Base-by-base conservation (phyloP, 1,140 invertebrate genomes). In the Lanistes nyassanus region DNA sequence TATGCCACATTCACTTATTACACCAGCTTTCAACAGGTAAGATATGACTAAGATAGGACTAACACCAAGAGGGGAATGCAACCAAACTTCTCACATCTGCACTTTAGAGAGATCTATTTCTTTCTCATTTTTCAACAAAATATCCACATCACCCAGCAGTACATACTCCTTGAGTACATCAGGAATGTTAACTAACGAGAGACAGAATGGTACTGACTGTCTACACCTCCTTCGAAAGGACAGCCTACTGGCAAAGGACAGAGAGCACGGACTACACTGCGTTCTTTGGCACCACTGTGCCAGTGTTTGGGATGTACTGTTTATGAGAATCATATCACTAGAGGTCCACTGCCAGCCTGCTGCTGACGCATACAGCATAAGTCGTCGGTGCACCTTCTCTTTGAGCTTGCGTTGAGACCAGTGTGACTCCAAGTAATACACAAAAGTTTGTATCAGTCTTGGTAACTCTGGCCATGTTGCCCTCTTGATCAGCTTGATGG, bases 351-450 rank as follows among this genome's bases (percentile, higher is more conserved):
- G 56, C 80, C 81, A 83, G 16, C 83, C 83, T 4, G 77, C 76
- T 26, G 70, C 81, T 47, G 76, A 76, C 19, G 79, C 76, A 56
- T 82, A 84, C 2, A 83, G 37, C 26, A 81, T 75, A 19, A 84
- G 70, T 42, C 78, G 79, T 36, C 76, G 76, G 47, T 80, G 75
- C 23, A 79, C 53, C 5, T 26, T 53, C 6, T 71, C 56, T 67
- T 79, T 80, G 0, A 60, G 62, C 29, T 78, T 53, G n/a, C 76
- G 69, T 42, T 34, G 72, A 26, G 76, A 58, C 81, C 81, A 83
- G 70, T 84, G 79, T 11, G 81, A 84, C 13, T 84, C 83, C 13
- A 80, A 23, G 70, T 83, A 84, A 72, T 82, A 81, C 6, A 75
- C 75, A 64, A 84, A 82, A 19, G 75, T 75, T 53, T 75, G 76